Evolutionary conservation across 1,140 invertebrate genomes (phyloP).

Genomic region (Oreohelix idahoensis): DNA sequence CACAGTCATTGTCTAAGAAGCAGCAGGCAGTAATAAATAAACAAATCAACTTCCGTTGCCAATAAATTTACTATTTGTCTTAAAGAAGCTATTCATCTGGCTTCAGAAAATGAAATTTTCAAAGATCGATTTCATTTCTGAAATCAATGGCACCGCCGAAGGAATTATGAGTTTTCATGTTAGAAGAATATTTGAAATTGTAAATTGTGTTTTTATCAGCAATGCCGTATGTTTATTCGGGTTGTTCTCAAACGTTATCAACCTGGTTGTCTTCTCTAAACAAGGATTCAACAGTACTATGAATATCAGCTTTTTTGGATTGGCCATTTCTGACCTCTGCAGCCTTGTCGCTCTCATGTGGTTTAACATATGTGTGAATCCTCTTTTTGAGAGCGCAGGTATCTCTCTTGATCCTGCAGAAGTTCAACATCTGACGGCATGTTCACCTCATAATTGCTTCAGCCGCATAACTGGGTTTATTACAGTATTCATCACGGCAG

Average conservation of each 20-base stretch:
- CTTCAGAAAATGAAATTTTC: not conserved
- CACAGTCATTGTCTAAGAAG: too few relatives aligned
- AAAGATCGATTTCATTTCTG: not conserved
- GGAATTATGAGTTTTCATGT: not conserved
- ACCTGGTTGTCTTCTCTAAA: constrained; percentile 3
- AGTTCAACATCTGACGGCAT: constrained; percentile 6
- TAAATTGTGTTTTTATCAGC: constrained; percentile 13
- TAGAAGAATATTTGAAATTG: not conserved
- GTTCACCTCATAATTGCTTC: constrained; percentile 22
- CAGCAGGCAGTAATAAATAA: too few relatives aligned
- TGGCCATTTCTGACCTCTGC: constrained; percentile 16
- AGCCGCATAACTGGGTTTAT: constrained; percentile 11
- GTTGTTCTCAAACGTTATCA: not conserved
- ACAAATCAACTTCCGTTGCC: too few relatives aligned
- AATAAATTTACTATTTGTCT: too few relatives aligned
- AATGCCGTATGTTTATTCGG: constrained; percentile 10
- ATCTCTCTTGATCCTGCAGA: not conserved
- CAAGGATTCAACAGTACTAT: constrained; percentile 15
- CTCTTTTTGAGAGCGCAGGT: not conserved
- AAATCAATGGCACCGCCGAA: not conserved
- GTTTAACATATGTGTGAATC: constrained; percentile 26
- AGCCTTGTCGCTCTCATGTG: not conserved
- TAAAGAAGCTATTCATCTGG: not conserved
- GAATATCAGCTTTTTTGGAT: constrained; percentile 23
- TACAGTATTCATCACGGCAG: constrained; percentile 4